phyloP scores from a whole-genome alignment of 2,113 vertebrate species.

The Vulpes lagopus region DNA sequence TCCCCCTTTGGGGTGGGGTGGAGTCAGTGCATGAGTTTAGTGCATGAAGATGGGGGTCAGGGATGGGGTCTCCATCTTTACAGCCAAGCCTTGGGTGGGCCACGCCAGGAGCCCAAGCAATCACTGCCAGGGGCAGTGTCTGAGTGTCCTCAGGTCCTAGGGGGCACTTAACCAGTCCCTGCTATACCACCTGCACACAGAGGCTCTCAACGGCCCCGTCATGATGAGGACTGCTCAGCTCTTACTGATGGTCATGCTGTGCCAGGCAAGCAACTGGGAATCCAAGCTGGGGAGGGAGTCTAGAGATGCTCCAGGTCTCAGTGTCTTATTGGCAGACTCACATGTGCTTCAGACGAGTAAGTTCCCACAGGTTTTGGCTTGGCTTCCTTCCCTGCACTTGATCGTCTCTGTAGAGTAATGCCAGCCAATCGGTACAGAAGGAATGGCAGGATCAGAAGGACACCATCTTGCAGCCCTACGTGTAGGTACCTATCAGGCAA shows the following conservation, averaged over 20 bases:
- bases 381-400: background rate
- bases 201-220: background rate
- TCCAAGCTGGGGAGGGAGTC: accelerated
- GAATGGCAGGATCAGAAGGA: accelerated
- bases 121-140: background rate
- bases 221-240: background rate
- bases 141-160: background rate
- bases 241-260: too few relatives aligned
- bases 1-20: background rate
- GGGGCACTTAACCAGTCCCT: accelerated
- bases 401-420: background rate
- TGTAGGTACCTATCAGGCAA: accelerated
- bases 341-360: background rate
- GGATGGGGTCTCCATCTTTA: background rate
- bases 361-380: background rate
- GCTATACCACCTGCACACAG: background rate
- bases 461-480: background rate
- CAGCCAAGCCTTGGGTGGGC: background rate
- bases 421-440: background rate
- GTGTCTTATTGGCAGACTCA: background rate
- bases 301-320: background rate
- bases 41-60: background rate
- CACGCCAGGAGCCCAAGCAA: background rate
- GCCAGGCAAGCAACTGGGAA: accelerated
- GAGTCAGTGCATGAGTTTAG: background rate